Conservation (phyloP, 2,113 vertebrate species). For the Chlorodrepanis virens region DNA sequence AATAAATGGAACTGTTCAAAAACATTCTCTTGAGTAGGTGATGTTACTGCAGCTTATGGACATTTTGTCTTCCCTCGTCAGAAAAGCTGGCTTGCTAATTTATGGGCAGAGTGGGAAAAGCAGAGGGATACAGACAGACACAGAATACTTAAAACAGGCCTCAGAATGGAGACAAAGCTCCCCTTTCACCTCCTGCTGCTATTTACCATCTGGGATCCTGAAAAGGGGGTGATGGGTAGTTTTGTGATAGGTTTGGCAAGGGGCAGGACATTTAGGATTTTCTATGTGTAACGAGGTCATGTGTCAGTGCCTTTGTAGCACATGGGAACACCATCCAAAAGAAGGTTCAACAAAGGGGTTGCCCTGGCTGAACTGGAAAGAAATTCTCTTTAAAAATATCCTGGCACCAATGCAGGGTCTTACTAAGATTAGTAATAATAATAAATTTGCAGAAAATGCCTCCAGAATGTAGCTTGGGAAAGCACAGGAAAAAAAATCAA, state of each 20-base stretch:
- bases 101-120: constrained; percentile 67
- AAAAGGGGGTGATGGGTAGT: constrained; percentile 69
- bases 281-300: constrained; percentile 78
- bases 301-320: constrained; percentile 77
- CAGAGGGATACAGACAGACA: constrained; percentile 69
- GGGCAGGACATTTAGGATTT: constrained; percentile 69
- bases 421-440: constrained; percentile 2
- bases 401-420: neutral
- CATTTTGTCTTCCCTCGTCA: constrained; percentile 54
- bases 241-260: constrained; percentile 67
- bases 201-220: constrained; percentile 76
- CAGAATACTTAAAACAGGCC: constrained; percentile 68
- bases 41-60: constrained; percentile 42
- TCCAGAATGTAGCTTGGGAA: neutral
- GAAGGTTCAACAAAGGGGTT: constrained; percentile 66
- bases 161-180: constrained; percentile 68
- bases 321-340: constrained; percentile 72
- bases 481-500: neutral
- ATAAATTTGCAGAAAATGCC: neutral
- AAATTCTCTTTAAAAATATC: constrained; percentile 51
- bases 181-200: constrained; percentile 69
- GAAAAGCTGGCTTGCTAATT: constrained; percentile 72
- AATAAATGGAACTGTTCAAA: neutral
- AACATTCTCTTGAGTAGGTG: neutral
- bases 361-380: constrained; percentile 73